phyloP scores from a whole-genome alignment of 2,113 vertebrate species.

The Piaya cayana region DNA sequence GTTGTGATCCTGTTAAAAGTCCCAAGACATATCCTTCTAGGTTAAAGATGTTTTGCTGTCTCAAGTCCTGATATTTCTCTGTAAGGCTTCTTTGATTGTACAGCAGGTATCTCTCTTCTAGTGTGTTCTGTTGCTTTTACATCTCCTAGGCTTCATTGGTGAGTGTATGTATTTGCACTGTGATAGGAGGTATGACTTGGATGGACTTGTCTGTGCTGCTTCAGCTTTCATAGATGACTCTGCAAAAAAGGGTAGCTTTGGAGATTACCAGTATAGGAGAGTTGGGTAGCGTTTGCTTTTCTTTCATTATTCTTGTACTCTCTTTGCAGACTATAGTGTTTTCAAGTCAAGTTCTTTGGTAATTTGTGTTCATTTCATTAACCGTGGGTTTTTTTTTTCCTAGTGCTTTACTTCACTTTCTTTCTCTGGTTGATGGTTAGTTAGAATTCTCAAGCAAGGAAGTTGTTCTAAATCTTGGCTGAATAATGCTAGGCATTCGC shows the following conservation, averaged over 20 bases:
- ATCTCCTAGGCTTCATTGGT: background rate
- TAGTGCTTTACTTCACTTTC: background rate
- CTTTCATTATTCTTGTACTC: background rate
- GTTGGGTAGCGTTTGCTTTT: background rate
- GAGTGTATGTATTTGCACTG: background rate
- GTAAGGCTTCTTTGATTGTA: background rate
- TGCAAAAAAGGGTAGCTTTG: background rate
- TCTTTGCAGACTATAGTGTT: background rate
- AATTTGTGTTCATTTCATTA: background rate
- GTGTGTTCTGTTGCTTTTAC: background rate
- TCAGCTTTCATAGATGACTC: background rate
- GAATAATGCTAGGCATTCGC: background rate
- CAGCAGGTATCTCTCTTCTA: background rate
- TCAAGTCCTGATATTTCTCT: background rate
- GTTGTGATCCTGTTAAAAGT: background rate
- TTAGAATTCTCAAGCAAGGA: background rate
- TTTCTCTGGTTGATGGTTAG: background rate
- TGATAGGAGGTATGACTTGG: background rate
- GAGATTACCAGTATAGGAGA: background rate
- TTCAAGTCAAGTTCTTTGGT: background rate
- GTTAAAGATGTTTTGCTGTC: background rate
- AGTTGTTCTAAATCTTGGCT: background rate
- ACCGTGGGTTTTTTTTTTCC: background rate
- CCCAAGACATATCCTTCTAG: background rate
- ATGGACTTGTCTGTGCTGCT: background rate